Evolutionary conservation across 2,888 invertebrate genomes (phyloP).

Genomic region (Phengaris arion): DNA sequence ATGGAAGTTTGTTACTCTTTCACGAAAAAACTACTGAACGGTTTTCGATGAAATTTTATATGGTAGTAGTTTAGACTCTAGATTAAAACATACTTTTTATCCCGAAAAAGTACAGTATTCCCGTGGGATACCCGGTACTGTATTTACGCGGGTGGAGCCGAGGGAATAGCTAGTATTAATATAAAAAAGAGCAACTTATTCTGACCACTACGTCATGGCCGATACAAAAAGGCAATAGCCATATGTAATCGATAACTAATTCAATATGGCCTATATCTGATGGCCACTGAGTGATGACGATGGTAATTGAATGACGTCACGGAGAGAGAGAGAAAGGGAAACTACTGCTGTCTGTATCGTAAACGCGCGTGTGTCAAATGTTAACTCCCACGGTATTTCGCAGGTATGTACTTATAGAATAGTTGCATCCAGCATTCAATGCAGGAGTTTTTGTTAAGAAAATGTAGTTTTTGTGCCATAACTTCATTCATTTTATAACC

Average conservation of each 20-base stretch:
- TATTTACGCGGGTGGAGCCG: too few species aligned
- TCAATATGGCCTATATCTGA: constrained; percentile 14
- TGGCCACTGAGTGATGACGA: not conserved
- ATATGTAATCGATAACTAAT: constrained; percentile 17
- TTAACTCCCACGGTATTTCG: constrained; percentile 52
- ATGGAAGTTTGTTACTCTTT: too few species aligned
- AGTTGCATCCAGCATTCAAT: not conserved
- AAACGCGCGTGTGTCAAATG: constrained; percentile 56
- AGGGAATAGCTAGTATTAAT: too few species aligned
- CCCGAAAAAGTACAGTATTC: too few species aligned
- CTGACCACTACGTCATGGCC: not conserved
- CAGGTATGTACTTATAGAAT: constrained; percentile 46
- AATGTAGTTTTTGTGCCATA: not conserved
- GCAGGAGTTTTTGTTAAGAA: not conserved
- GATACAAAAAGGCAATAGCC: not conserved
- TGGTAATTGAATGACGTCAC: constrained; percentile 41
- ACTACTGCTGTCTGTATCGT: constrained; percentile 48
- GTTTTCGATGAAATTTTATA: too few species aligned
- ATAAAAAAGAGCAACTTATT: not conserved
- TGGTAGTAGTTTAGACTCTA: too few species aligned
- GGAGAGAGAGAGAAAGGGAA: constrained; percentile 45
- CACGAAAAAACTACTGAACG: too few species aligned
- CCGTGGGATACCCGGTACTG: too few species aligned
- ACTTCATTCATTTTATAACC: not conserved
- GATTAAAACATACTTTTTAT: too few species aligned